These are phyloP conservation scores for Orchestia grillus DNA, from an alignment of 1,140 invertebrate genomes.

Conservation along the genomic window DNA sequence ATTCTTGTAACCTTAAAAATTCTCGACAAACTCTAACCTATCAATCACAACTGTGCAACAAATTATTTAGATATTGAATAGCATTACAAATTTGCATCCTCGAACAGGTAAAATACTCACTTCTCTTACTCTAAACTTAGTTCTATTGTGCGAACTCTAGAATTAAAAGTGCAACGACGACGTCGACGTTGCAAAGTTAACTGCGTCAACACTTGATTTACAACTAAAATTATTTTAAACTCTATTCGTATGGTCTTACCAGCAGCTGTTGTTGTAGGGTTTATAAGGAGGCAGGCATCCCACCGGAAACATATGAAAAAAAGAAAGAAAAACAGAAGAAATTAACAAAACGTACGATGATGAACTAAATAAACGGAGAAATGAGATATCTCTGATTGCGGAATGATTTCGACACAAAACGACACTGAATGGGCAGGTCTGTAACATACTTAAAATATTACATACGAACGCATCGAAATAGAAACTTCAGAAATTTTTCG, in stretches of 20 bases:
- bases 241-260: neutral
- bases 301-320: conserved; percentile 50
- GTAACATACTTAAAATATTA: neutral
- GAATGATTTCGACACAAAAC: neutral
- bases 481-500: too few relatives aligned
- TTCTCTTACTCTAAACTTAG: neutral
- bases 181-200: neutral
- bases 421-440: neutral
- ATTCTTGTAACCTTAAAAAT: too few relatives aligned
- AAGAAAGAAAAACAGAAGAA: conserved; percentile 54
- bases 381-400: neutral
- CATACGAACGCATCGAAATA: neutral
- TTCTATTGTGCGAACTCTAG: neutral
- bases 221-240: neutral
- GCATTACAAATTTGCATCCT: neutral
- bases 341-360: conserved; percentile 38
- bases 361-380: neutral
- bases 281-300: neutral
- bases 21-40: too few relatives aligned
- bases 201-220: neutral
- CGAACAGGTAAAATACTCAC: neutral
- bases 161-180: neutral
- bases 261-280: conserved; percentile 27
- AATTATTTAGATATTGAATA: too few relatives aligned
- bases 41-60: too few relatives aligned